Evolutionary conservation across 2,113 vertebrate genomes (phyloP).

Genomic region (Madoqua kirkii): DNA sequence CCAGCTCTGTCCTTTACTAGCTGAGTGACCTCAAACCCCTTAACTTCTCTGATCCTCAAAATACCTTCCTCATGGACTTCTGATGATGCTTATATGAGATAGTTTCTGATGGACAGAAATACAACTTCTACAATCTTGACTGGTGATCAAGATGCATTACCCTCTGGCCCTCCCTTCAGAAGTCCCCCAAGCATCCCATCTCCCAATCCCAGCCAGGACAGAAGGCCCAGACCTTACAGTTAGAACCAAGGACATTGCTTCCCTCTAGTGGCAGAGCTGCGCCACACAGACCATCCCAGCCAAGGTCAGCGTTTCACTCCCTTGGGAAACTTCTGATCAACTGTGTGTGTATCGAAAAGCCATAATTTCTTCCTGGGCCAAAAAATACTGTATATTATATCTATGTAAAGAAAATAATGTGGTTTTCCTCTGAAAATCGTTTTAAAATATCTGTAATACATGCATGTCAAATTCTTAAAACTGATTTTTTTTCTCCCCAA

Average conservation of each 20-base stretch:
- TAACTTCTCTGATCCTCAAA: neutral
- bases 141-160: neutral
- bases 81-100: neutral
- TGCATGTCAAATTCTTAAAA: neutral
- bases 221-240: neutral
- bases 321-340: neutral
- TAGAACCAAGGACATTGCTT: too few species aligned
- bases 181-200: neutral
- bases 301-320: accelerated
- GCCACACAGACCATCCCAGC: accelerated
- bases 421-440: neutral
- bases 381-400: neutral
- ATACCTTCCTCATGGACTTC: neutral
- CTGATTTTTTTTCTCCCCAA: neutral
- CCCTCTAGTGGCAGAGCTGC: neutral
- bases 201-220: too few species aligned
- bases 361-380: neutral
- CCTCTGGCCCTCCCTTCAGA: neutral
- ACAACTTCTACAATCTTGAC: neutral
- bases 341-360: neutral
- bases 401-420: neutral
- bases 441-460: neutral
- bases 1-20: neutral
- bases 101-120: neutral
- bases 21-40: neutral